A percentile compares a stretch with the other conserved stretches of the same genome.
Conservation (phyloP, 2,888 invertebrate genomes). For the Amblyjoppa proteus region DNA sequence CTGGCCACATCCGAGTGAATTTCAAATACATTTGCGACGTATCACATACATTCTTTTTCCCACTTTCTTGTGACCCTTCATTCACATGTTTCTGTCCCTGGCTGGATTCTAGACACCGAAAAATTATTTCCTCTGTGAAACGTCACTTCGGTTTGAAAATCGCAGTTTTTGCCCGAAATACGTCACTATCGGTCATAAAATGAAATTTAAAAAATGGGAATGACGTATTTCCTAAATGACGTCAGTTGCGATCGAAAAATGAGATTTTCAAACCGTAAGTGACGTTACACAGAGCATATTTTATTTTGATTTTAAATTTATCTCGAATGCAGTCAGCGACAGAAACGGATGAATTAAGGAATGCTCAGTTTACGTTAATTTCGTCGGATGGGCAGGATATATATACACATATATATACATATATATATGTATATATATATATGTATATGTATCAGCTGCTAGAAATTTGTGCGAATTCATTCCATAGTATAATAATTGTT, state of each 20-base stretch:
- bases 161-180: too few species aligned
- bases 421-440: not conserved
- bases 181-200: too few species aligned
- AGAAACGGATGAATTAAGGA: not conserved
- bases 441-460: conserved; percentile 27
- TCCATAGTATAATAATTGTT: conserved; percentile 41
- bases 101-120: too few species aligned
- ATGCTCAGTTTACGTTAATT: not conserved
- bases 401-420: not conserved
- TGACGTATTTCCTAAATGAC: too few species aligned
- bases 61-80: too few species aligned
- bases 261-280: too few species aligned
- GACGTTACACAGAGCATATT: not conserved
- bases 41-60: too few species aligned
- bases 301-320: not conserved
- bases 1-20: not conserved
- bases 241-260: too few species aligned
- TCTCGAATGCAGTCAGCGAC: not conserved
- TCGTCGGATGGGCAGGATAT: not conserved
- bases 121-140: too few species aligned
- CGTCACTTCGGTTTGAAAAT: too few species aligned
- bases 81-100: too few species aligned
- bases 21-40: not conserved
- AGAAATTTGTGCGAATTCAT: conserved; percentile 61
- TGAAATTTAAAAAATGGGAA: too few species aligned